Evolutionary conservation across 2,888 invertebrate species (phyloP), one percentile per base, ranked within the genome.

Genomic region (Drosophila mayaguana): DNA sequence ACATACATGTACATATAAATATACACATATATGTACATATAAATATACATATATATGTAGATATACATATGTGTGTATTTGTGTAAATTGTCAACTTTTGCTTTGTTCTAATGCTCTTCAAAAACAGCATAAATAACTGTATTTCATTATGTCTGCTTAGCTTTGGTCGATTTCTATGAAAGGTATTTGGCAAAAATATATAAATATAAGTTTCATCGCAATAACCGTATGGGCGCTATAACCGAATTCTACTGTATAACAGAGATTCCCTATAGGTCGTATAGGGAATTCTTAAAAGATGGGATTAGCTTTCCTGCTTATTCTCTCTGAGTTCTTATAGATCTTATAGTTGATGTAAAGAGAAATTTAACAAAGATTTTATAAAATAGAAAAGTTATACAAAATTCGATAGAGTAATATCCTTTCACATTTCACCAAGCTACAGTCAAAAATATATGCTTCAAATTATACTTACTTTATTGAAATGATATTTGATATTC

Each of bases 91-190:
- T 63, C 51, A 54, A 63, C 55, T 62, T 64, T 66, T 72, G 60
- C 59, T 64, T 66, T 71, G 60, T 63, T 66, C 40, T 45, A 22
- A 22, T 53, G 61, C 46, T 59, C 74, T 61, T 63, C 56, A 57
- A 38, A 43, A 68, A 57, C 11, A 56, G 48, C 63, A 66, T 67
- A 55, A 55, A 48, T 48, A 55, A 48, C 22, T 25, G 40, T 55
- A 38, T 51, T 51, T 12, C 51, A 51, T 22, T 36, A 20, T 53
- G 22, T n/a, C 38, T 18, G 54, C 22, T 54, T 40, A n/a, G n/a
- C 18, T 4, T 34, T 50, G 32, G 32, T 14, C 18, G 8, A 18
- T 50, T 18, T 34, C 34, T 14, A 34, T 34, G 34, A 18, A 14
- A 34, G 14, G 7, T 32, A 34, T 18, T 34, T 20, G 1, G 18